These are phyloP conservation scores for Crocuta crocuta DNA, from an alignment of 2,113 vertebrate species.

Conservation along the genomic window DNA sequence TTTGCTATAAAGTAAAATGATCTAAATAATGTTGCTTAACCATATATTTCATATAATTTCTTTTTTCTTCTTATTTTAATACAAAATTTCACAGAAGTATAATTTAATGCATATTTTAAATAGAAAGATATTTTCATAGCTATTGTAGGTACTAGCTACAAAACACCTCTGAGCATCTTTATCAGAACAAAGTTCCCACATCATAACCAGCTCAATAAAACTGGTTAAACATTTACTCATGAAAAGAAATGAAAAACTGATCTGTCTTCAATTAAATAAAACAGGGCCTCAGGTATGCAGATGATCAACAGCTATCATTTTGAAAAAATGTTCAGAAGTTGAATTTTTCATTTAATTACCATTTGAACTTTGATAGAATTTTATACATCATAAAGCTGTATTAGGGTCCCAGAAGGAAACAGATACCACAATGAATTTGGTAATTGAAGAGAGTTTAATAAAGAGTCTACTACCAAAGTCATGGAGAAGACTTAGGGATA, in stretches of 20 bases:
- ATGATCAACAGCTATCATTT: slow-evolving; percentile 48
- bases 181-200: background rate
- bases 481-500: background rate
- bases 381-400: slow-evolving; percentile 16
- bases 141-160: background rate
- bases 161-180: slow-evolving; percentile 21
- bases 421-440: background rate
- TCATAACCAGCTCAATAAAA: slow-evolving; percentile 54
- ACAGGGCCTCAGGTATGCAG: background rate
- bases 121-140: slow-evolving; percentile 50
- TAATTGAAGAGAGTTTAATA: slow-evolving; percentile 1
- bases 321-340: slow-evolving; percentile 33
- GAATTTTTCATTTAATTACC: slow-evolving; percentile 58
- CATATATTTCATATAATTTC: background rate
- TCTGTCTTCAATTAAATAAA: slow-evolving; percentile 7
- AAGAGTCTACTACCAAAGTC: background rate
- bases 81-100: slow-evolving; percentile 28
- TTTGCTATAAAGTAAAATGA: slow-evolving; percentile 14
- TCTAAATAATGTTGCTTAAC: slow-evolving; percentile 49
- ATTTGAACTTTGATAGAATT: slow-evolving; percentile 55
- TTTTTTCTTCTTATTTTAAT: slow-evolving; percentile 1
- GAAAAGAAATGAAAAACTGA: background rate
- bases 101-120: slow-evolving; percentile 52
- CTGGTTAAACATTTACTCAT: slow-evolving; percentile 48
- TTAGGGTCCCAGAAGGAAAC: slow-evolving; percentile 42